Evolutionary conservation across 2,888 invertebrate species (phyloP), one percentile per base, ranked within the genome.

Genomic region (Chromoteleia sp.): DNA sequence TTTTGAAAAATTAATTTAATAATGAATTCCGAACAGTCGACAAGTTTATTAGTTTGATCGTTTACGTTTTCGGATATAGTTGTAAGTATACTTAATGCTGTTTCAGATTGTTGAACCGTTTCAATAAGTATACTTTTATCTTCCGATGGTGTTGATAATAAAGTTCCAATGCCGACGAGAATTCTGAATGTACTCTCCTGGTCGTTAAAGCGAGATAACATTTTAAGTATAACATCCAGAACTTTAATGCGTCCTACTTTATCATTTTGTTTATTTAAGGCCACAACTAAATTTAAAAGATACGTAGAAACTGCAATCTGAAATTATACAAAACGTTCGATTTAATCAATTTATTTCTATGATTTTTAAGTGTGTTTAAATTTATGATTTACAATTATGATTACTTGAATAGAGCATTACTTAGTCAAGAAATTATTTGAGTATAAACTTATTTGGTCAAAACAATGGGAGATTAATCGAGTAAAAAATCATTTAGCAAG

Each of bases 121-220:
- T 83, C 77, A 56, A 91, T 86, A 21, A 91, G 75, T 80, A 84
- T 81, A n/a, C 81, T 83, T 17, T 86, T 86, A 59, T 89, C 86
- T 12, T 85, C 77, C 0, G 83, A 79, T 12, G 92, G 92, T 83
- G 92, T 93, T 12, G 92, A 93, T 83, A 95, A 88, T 12, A 97
- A 89, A 0, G 97, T 97, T 52, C 97, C 97, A 29, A 97, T 91
- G 0, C 95, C 95, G 14, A 97, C 96, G 14, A 97, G 93, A 19
- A 94, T 92, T 88, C 97, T 94, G 92, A 94, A 97, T 74, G 95
- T 94, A 0, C 97, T 96, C 89, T 97, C 97, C 1, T 94, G 92
- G 85, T 96, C 96, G 0, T 93, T 93, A 50, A 95, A 89, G 82
- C 91, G 93, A 0, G 92, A 92, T 56, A 95, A 89, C 41, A 95